Evolutionary conservation across 2,113 vertebrate genomes (phyloP).

Genomic region (Eclectus roratus): DNA sequence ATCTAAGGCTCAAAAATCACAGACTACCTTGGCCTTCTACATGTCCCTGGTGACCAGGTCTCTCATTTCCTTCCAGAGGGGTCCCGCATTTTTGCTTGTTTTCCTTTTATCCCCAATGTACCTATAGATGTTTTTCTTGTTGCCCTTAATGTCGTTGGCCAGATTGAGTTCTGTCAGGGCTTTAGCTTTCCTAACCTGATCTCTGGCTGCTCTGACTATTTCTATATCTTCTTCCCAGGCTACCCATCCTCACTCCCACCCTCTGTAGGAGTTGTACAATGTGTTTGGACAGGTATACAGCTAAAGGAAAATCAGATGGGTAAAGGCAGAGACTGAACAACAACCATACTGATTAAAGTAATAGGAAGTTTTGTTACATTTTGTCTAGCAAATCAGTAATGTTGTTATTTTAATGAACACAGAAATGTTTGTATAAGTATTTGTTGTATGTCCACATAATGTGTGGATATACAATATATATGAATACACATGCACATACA

Average conservation of each 20-base stretch:
- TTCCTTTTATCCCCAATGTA: neutral
- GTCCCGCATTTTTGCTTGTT: neutral
- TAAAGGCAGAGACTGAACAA: neutral
- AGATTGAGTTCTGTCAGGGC: neutral
- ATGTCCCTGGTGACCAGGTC: neutral
- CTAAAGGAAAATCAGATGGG: neutral
- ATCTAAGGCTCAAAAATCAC: neutral
- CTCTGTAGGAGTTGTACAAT: neutral
- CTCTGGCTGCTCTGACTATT: neutral
- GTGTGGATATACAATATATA: fast-evolving
- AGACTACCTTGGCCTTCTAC: neutral
- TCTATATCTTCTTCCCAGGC: neutral
- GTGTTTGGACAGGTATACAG: neutral
- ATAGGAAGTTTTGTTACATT: neutral
- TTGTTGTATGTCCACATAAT: neutral
- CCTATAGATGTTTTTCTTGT: neutral
- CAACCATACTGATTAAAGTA: neutral
- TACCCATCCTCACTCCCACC: neutral
- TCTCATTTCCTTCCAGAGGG: neutral
- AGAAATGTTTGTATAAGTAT: neutral
- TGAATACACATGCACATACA: neutral
- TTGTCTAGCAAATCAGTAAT: neutral
- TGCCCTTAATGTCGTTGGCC: neutral
- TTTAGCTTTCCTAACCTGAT: neutral
- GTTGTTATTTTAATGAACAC: neutral